phyloP scores from a whole-genome alignment of 2,113 vertebrate genomes.

The Engystomops pustulosus region DNA sequence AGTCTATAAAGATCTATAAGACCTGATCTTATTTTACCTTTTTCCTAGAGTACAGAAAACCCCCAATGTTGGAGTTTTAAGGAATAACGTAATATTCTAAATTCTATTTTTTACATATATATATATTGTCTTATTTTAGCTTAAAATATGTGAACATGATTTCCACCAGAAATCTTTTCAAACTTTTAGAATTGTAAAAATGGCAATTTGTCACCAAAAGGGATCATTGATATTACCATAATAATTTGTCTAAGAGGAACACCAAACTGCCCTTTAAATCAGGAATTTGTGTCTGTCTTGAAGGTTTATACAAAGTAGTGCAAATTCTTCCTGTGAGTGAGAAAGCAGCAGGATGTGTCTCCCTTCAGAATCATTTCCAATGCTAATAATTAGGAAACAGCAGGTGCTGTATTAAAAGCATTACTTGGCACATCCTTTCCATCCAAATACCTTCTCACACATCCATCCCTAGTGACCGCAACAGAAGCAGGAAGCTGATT shows the following conservation, averaged over 20 bases:
- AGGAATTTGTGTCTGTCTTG: slow-evolving; percentile 43
- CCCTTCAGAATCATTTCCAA: slow-evolving; percentile 58
- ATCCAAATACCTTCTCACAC: slow-evolving; percentile 58
- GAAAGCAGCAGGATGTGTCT: slow-evolving; percentile 57
- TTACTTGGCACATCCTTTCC: slow-evolving; percentile 57
- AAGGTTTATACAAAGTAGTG: slow-evolving; percentile 41
- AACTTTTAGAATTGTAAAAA: slow-evolving; percentile 3
- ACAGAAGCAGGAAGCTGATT: slow-evolving; percentile 56
- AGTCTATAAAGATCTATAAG: too few relatives aligned
- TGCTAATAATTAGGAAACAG: slow-evolving; percentile 60
- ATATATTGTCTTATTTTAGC: too few relatives aligned
- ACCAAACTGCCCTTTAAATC: slow-evolving; percentile 24
- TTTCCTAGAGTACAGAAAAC: too few relatives aligned
- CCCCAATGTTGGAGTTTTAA: not conserved
- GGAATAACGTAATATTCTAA: not conserved
- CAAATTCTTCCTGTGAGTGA: slow-evolving; percentile 51
- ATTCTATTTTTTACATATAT: too few relatives aligned
- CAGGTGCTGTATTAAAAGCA: slow-evolving; percentile 60
- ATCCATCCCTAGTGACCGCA: slow-evolving; percentile 52
- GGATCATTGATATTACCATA: not conserved
- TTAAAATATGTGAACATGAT: not conserved
- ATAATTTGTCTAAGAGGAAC: slow-evolving; percentile 10
- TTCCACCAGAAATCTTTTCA: too few relatives aligned
- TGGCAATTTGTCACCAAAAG: not conserved
- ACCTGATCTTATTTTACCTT: too few relatives aligned